Conservation (phyloP, 2,888 invertebrate species). For the Ecliptopera silaceata region DNA sequence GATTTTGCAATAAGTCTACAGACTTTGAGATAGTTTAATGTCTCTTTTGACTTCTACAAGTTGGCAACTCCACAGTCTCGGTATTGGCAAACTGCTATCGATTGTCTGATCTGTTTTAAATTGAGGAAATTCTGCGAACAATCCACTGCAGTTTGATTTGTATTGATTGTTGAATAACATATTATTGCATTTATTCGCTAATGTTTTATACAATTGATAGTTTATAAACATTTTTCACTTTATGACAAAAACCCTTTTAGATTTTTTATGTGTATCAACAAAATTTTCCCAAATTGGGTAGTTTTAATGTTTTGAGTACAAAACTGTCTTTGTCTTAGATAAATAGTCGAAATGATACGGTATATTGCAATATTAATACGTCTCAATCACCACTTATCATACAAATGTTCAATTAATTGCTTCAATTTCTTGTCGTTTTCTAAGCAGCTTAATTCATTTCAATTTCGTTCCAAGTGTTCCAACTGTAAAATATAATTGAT, state of each 20-base stretch:
- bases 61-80: slow-evolving; percentile 15
- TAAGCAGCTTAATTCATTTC: slow-evolving; percentile 17
- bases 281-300: too few relatives aligned
- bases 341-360: too few relatives aligned
- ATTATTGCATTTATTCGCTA: too few relatives aligned
- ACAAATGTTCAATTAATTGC: slow-evolving; percentile 1
- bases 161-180: too few relatives aligned
- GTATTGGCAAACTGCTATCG: slow-evolving; percentile 25
- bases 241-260: too few relatives aligned
- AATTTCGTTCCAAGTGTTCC: slow-evolving; percentile 6
- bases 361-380: too few relatives aligned
- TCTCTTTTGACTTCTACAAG: slow-evolving; percentile 25
- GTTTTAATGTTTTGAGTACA: too few relatives aligned
- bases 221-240: too few relatives aligned
- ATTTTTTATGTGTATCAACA: too few relatives aligned
- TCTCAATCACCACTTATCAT: background rate
- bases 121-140: slow-evolving; percentile 8
- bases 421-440: slow-evolving; percentile 5
- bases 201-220: background rate
- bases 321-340: too few relatives aligned
- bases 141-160: slow-evolving; percentile 10
- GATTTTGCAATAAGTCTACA: slow-evolving; percentile 9
- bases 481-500: slow-evolving; percentile 20
- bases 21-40: slow-evolving; percentile 24
- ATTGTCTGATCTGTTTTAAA: slow-evolving; percentile 18